A percentile compares a stretch with the other conserved stretches of the same genome.
These are phyloP conservation scores for Drosophila ezoana DNA, from an alignment of 2,888 invertebrate genomes.

Conservation along the genomic window DNA sequence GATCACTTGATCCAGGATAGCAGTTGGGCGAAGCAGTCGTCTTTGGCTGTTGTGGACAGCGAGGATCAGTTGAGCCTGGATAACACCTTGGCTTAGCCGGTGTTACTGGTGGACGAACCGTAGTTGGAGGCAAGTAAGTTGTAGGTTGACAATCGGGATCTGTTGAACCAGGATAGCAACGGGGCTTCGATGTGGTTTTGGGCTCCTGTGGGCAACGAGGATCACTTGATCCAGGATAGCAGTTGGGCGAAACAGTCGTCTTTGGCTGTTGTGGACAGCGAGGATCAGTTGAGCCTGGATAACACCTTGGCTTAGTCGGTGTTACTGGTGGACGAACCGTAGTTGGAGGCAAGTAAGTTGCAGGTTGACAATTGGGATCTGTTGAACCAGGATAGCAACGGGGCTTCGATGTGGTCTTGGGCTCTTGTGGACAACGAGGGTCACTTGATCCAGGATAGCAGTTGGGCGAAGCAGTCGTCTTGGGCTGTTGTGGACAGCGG, in stretches of 20 bases:
- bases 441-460: constrained; percentile 84
- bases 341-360: constrained; percentile 15
- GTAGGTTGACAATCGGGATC: too few relatives aligned
- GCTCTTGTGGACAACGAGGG: constrained; percentile 79
- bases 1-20: constrained; percentile 3
- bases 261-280: constrained; percentile 21
- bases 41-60: constrained; percentile 4
- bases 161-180: too few relatives aligned
- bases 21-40: neutral
- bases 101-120: too few relatives aligned
- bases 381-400: constrained; percentile 71
- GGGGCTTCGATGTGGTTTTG: neutral
- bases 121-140: too few relatives aligned
- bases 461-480: constrained; percentile 44
- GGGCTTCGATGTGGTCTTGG: constrained; percentile 4
- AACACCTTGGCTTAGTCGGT: constrained; percentile 61
- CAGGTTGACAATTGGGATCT: constrained; percentile 55
- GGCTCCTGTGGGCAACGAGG: constrained; percentile 37
- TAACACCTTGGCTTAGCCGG: constrained; percentile 4
- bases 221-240: constrained; percentile 76
- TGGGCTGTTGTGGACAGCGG: constrained; percentile 14
- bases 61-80: constrained; percentile 79
- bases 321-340: neutral
- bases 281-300: constrained; percentile 77
- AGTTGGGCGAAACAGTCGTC: constrained; percentile 18